These are phyloP conservation scores for Valencia hispanica DNA, from an alignment of 2,797 vertebrate species.

Conservation along the genomic window DNA sequence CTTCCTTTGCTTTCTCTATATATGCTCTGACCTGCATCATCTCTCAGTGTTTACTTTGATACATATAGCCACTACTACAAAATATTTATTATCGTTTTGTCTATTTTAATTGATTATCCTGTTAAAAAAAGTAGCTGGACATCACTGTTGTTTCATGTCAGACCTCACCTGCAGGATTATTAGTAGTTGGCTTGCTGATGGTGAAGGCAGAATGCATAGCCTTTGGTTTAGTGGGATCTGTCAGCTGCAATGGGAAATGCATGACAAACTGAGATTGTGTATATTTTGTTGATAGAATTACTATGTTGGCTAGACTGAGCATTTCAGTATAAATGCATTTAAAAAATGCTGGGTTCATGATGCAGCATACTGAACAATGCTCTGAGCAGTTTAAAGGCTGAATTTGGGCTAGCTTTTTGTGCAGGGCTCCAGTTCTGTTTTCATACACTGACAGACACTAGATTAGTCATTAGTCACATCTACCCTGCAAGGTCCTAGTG, in stretches of 20 bases:
- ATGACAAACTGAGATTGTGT: conserved; percentile 15
- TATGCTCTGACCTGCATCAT: conserved; percentile 42
- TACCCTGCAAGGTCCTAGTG: conserved; percentile 59
- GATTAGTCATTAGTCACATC: conserved; percentile 54
- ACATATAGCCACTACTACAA: conserved; percentile 10
- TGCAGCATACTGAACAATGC: conserved; percentile 46
- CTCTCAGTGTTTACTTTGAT: conserved; percentile 22
- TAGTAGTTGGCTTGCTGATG: conserved; percentile 8
- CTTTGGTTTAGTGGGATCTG: conserved; percentile 19
- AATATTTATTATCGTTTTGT: neutral
- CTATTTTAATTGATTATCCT: neutral
- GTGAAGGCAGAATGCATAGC: conserved; percentile 3
- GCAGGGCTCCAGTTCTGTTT: conserved; percentile 31
- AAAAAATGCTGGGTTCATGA: conserved; percentile 39
- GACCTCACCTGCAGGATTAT: conserved; percentile 6
- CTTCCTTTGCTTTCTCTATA: conserved; percentile 26
- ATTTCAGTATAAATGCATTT: conserved; percentile 2
- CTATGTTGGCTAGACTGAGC: conserved; percentile 29
- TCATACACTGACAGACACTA: conserved; percentile 26
- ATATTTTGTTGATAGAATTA: conserved; percentile 31
- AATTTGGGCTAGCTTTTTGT: conserved; percentile 41
- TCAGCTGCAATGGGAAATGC: conserved; percentile 20
- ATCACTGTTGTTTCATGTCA: conserved; percentile 5
- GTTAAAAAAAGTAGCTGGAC: neutral
- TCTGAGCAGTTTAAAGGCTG: conserved; percentile 28